These are phyloP conservation scores for Papilio dardanus DNA, from an alignment of 1,140 invertebrate species.

Conservation along the genomic window DNA sequence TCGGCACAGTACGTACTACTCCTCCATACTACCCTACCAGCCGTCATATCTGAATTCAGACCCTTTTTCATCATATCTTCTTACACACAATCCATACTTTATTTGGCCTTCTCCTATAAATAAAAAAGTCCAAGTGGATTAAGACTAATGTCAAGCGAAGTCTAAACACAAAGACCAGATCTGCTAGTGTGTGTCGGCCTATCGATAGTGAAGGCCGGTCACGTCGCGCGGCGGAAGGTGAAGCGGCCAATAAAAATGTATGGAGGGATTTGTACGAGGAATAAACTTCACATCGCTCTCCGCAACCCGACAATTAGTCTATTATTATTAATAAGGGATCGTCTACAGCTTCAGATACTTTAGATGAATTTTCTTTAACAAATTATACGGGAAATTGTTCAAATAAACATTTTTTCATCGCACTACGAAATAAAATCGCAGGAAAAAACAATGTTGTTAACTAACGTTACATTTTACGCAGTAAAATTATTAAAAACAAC, in stretches of 20 bases:
- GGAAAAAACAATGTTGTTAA: background rate
- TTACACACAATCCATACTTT: no score
- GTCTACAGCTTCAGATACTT: background rate
- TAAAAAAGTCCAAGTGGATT: no score
- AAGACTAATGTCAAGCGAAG: no score
- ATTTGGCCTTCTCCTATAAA: no score
- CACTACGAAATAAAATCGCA: no score
- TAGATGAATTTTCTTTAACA: background rate
- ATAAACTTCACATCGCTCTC: slow-evolving; percentile 61
- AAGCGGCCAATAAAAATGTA: slow-evolving; percentile 77
- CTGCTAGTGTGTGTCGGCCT: slow-evolving; percentile 37
- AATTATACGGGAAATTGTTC: no score
- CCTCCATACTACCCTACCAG: no score
- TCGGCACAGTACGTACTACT: no score
- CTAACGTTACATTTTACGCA: background rate
- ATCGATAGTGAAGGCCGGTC: slow-evolving; percentile 55
- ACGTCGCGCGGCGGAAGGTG: slow-evolving; percentile 66
- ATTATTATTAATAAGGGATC: slow-evolving; percentile 55
- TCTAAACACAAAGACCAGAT: no score
- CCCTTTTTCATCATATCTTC: no score
- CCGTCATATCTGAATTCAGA: no score
- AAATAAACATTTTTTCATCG: no score
- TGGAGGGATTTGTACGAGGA: slow-evolving; percentile 70
- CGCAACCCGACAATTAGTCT: slow-evolving; percentile 65
- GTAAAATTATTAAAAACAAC: background rate